These are phyloP conservation scores for Cyanistes caeruleus DNA, from an alignment of 2,113 vertebrate species.

Conservation along the genomic window DNA sequence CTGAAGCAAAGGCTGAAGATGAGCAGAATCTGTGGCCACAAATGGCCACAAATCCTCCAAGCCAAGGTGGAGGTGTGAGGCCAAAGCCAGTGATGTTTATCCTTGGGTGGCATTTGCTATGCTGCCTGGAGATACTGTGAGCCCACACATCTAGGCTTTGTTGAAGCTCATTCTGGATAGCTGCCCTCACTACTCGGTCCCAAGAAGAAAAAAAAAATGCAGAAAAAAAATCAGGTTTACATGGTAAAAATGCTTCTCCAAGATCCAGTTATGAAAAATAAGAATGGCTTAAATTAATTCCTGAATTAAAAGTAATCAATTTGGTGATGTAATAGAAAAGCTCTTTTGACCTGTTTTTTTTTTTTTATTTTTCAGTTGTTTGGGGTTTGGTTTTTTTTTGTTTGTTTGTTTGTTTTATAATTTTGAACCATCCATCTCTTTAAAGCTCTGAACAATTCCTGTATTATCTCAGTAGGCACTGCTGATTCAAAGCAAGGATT, in stretches of 20 bases:
- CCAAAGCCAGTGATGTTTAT: neutral
- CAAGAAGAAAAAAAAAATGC: neutral
- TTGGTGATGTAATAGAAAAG: neutral
- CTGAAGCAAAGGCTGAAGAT: neutral
- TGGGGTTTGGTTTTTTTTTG: neutral
- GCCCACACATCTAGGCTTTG: neutral
- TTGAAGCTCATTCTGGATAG: neutral
- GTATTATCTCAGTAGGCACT: neutral
- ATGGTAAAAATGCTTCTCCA: neutral
- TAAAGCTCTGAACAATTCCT: neutral
- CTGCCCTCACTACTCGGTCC: neutral
- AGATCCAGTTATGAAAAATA: neutral
- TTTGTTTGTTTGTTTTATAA: neutral
- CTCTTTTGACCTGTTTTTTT: neutral
- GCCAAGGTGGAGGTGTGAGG: neutral
- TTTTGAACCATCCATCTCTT: neutral
- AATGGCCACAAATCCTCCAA: neutral
- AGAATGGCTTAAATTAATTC: neutral
- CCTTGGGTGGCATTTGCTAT: neutral
- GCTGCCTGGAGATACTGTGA: neutral
- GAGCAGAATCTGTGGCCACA: neutral
- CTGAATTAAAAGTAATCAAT: neutral
- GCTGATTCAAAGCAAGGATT: constrained; percentile 8
- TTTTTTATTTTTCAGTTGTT: neutral
- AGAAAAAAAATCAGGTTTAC: neutral